Evolutionary conservation across 2,888 invertebrate genomes (phyloP).

Genomic region (Apamea crenata): DNA sequence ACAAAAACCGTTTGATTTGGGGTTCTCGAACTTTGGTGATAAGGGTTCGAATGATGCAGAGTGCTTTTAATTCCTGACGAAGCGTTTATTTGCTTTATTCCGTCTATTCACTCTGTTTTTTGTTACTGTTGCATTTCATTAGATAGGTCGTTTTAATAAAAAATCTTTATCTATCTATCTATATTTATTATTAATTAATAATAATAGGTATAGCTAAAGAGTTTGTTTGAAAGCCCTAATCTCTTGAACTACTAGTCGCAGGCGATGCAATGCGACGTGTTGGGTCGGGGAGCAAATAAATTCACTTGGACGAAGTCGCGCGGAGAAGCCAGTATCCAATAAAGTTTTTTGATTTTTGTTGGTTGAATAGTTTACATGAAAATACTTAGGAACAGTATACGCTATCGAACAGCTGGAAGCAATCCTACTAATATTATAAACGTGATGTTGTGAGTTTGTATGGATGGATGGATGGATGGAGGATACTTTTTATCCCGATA

Average conservation of each 20-base stretch:
- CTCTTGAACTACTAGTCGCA: no score
- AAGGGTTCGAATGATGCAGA: constrained; percentile 76
- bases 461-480: no score
- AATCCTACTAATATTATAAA: neutral
- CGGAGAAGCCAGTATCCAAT: neutral
- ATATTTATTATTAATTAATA: no score
- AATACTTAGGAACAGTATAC: neutral
- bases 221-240: no score
- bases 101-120: constrained; percentile 19
- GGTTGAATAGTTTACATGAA: neutral
- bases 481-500: no score
- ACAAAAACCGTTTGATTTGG: constrained; percentile 77
- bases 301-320: no score
- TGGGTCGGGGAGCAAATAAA: no score
- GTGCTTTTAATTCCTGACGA: constrained; percentile 76
- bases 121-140: constrained; percentile 9
- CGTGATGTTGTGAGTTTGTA: no score
- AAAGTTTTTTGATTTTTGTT: neutral
- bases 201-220: no score
- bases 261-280: no score
- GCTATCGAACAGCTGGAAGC: neutral
- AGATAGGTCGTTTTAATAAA: neutral
- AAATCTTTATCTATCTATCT: no score
- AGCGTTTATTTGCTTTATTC: constrained; percentile 62
- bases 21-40: constrained; percentile 75